Percentiles rank a stretch among this genome's conserved stretches.
These are phyloP conservation scores for Eublepharis macularius DNA, from an alignment of 2,113 vertebrate species.

Conservation along the genomic window DNA sequence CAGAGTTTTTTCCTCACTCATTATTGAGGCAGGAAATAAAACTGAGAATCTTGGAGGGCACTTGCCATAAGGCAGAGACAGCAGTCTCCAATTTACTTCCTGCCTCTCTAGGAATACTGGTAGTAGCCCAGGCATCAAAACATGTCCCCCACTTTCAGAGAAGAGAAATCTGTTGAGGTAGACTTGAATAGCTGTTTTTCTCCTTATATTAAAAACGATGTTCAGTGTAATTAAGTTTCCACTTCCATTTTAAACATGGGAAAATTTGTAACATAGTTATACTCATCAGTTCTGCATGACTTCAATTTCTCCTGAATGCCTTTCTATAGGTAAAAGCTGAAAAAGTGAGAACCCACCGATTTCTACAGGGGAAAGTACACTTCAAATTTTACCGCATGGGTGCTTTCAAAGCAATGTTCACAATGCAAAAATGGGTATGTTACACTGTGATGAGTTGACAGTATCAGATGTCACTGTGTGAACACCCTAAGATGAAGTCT, in stretches of 20 bases:
- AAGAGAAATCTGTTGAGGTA: not conserved
- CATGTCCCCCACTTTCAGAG: not conserved
- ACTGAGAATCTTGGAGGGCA: no score
- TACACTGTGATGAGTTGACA: not conserved
- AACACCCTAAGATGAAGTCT: not conserved
- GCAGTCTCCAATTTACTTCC: no score
- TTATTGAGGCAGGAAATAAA: no score
- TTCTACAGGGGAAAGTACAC: not conserved
- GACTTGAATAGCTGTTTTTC: not conserved
- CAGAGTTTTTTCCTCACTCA: no score
- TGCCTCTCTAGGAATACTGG: no score
- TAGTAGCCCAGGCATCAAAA: no score
- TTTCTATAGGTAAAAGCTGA: not conserved
- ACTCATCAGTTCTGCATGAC: not conserved
- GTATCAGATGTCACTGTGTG: not conserved
- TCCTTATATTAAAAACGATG: not conserved
- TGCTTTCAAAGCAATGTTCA: not conserved
- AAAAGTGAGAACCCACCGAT: not conserved
- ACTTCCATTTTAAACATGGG: not conserved
- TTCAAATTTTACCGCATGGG: not conserved
- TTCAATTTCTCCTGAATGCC: not conserved
- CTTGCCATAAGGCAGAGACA: no score
- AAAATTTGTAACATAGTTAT: not conserved
- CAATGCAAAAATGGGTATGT: not conserved
- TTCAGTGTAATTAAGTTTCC: not conserved